These are phyloP conservation scores for Percina caprodes DNA, from an alignment of 2,113 vertebrate genomes.

Conservation along the genomic window DNA sequence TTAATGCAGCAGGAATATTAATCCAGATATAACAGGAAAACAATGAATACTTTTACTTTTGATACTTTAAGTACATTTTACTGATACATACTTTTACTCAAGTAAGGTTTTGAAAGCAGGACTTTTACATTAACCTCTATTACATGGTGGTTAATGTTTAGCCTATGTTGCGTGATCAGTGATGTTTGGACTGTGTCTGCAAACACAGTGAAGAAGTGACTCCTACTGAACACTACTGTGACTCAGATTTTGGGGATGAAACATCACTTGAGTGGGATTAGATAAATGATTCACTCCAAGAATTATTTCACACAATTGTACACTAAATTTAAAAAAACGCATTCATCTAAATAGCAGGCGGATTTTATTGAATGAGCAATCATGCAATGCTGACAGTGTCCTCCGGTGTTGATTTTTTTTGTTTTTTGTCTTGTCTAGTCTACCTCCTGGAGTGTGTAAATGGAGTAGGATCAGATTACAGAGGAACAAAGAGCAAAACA, in stretches of 20 bases:
- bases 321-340: too few species aligned
- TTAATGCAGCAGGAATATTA: too few species aligned
- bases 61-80: too few species aligned
- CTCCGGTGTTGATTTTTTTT: not conserved
- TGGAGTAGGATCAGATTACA: constrained; percentile 81
- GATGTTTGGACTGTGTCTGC: constrained; percentile 49
- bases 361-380: not conserved
- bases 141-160: constrained; percentile 37
- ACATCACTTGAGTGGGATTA: not conserved
- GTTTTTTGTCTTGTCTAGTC: constrained; percentile 57
- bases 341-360: too few species aligned
- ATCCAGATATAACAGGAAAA: too few species aligned
- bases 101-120: too few species aligned
- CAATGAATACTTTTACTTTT: too few species aligned
- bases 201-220: constrained; percentile 43
- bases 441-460: constrained; percentile 82
- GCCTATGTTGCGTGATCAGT: not conserved
- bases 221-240: constrained; percentile 16
- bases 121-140: not conserved
- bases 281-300: not conserved
- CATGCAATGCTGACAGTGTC: not conserved
- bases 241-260: not conserved
- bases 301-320: not conserved
- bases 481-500: constrained; percentile 81
- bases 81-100: too few species aligned